A percentile compares a stretch with the other conserved stretches of the same genome.
These are phyloP conservation scores for Alcis repandata DNA, from an alignment of 2,888 invertebrate genomes.

Conservation along the genomic window DNA sequence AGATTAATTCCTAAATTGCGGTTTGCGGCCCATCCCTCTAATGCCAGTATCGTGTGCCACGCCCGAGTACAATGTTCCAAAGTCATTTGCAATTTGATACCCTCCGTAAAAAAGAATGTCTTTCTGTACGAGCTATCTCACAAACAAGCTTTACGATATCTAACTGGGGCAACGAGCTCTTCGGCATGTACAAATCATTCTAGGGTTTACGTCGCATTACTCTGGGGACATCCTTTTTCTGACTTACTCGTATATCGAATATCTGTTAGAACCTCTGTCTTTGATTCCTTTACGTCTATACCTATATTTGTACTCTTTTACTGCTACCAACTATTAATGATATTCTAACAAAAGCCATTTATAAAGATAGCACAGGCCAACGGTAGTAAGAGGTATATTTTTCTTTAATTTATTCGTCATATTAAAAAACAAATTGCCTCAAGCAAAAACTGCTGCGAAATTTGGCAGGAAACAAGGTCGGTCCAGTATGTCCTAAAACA, in stretches of 20 bases:
- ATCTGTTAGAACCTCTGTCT: background rate
- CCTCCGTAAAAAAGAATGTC: conserved; percentile 19
- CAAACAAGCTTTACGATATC: conserved; percentile 27
- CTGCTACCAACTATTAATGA: no score
- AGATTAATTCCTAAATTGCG: background rate
- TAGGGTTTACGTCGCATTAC: conserved; percentile 5
- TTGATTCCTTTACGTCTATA: background rate
- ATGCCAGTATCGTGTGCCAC: background rate
- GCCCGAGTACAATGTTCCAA: background rate
- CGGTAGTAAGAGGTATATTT: no score
- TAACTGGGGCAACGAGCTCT: conserved; percentile 29
- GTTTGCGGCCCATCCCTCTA: background rate
- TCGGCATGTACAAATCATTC: conserved; percentile 9
- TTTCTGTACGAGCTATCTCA: conserved; percentile 13
- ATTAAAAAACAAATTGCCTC: no score
- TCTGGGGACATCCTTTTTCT: background rate
- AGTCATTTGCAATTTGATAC: conserved; percentile 22
- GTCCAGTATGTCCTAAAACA: no score
- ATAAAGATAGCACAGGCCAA: no score
- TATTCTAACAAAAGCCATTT: no score
- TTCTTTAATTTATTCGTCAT: no score
- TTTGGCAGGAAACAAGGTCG: no score
- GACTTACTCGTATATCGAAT: background rate
- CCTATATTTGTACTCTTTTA: background rate
- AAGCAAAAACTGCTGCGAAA: no score